These are phyloP conservation scores for Nomia melanderi DNA, from an alignment of 1,140 invertebrate genomes.

Conservation along the genomic window DNA sequence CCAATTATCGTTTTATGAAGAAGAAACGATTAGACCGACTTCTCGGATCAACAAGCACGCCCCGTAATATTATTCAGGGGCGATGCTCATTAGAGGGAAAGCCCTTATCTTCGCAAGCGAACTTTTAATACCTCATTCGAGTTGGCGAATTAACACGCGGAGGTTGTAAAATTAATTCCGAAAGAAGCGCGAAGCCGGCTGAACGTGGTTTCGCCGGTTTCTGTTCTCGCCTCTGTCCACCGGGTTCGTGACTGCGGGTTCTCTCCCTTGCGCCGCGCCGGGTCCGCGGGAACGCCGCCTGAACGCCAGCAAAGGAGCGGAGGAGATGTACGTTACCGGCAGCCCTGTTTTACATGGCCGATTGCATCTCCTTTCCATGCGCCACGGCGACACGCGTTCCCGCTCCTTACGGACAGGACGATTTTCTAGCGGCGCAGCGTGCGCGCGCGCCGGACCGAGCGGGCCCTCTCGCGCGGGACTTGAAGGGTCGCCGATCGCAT, in stretches of 20 bases:
- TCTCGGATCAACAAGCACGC: no score
- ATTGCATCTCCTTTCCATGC: constrained; percentile 63
- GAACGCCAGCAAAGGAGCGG: constrained; percentile 46
- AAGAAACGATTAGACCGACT: no score
- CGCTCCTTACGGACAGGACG: not conserved
- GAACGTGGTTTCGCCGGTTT: not conserved
- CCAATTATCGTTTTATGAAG: no score
- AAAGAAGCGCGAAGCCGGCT: constrained; percentile 26
- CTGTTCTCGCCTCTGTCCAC: not conserved
- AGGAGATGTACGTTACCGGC: constrained; percentile 57
- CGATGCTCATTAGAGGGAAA: not conserved
- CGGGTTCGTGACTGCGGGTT: constrained; percentile 51
- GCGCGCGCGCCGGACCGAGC: no score
- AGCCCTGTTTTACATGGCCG: constrained; percentile 63
- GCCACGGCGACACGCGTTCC: constrained; percentile 52
- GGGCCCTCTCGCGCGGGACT: no score
- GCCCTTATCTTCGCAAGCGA: not conserved
- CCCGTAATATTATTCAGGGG: not conserved
- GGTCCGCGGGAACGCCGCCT: constrained; percentile 30
- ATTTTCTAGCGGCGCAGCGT: constrained; percentile 15
- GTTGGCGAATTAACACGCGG: constrained; percentile 27
- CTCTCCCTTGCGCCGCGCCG: not conserved
- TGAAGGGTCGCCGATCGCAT: constrained; percentile 49
- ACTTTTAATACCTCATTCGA: constrained; percentile 12
- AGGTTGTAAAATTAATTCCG: constrained; percentile 36